These are phyloP conservation scores for Bagarius yarrelli DNA, from an alignment of 2,113 vertebrate genomes.

Conservation along the genomic window DNA sequence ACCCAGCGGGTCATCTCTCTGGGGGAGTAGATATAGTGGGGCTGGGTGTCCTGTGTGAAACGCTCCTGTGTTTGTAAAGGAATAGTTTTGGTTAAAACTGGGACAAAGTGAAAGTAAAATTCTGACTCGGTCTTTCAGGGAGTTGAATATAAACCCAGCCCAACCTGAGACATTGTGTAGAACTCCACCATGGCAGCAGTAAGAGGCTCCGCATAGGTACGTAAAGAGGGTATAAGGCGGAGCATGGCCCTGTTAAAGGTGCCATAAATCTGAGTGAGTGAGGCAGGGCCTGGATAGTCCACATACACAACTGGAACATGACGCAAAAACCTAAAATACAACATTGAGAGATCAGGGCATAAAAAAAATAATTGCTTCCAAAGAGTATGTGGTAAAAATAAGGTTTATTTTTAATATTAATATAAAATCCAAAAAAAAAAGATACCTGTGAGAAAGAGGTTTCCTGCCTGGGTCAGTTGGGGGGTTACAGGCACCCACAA, in stretches of 20 bases:
- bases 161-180: constrained; percentile 97
- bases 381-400: not conserved
- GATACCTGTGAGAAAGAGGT: constrained; percentile 91
- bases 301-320: constrained; percentile 98
- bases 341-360: not conserved
- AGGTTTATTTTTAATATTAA: not conserved
- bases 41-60: constrained; percentile 97
- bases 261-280: constrained; percentile 97
- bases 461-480: constrained; percentile 97
- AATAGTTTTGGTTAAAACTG: not conserved
- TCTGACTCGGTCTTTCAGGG: not conserved
- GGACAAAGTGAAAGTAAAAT: not conserved
- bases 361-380: too few species aligned
- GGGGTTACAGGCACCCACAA: constrained; percentile 97
- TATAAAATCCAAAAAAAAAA: not conserved
- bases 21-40: constrained; percentile 98
- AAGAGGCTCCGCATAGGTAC: constrained; percentile 92
- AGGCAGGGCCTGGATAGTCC: constrained; percentile 96
- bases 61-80: constrained; percentile 76
- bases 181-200: constrained; percentile 99
- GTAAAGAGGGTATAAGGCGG: constrained; percentile 89
- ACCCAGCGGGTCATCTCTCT: constrained; percentile 99
- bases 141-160: not conserved
- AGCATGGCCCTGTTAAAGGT: constrained; percentile 98
- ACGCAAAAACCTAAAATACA: constrained; percentile 81